Percentiles rank a stretch among this genome's conserved stretches.
phyloP scores from a whole-genome alignment of 92 coral and sea anemone genomes.

The Chrysogorgia sp. region DNA sequence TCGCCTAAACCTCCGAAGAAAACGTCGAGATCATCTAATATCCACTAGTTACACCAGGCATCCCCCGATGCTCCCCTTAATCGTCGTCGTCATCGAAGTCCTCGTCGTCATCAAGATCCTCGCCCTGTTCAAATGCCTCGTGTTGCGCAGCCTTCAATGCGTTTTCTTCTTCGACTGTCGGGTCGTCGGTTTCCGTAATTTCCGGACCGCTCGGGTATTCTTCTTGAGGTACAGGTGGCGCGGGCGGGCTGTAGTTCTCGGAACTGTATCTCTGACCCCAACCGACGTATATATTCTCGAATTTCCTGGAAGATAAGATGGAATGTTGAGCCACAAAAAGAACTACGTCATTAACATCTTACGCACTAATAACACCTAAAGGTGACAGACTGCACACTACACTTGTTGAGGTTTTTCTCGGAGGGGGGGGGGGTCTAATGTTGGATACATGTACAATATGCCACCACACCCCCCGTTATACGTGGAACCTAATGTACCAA shows the following conservation, averaged over 20 bases:
- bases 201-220: constrained; percentile 98
- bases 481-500: constrained; percentile 23
- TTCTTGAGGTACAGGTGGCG: constrained; percentile 97
- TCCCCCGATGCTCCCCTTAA: constrained; percentile 9
- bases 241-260: constrained; percentile 99
- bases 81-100: constrained; percentile 90
- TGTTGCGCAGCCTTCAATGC: constrained; percentile 98
- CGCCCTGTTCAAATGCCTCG: constrained; percentile 89
- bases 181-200: constrained; percentile 96
- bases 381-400: too few species aligned
- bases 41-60: too few species aligned
- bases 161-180: constrained; percentile 97
- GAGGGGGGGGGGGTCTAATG: too few species aligned
- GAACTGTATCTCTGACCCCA: constrained; percentile 97
- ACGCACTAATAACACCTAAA: too few species aligned
- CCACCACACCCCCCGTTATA: too few species aligned
- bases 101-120: constrained; percentile 91
- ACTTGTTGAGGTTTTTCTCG: too few species aligned
- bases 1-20: too few species aligned
- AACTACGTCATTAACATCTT: not conserved
- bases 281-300: constrained; percentile 95
- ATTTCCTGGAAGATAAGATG: constrained; percentile 65
- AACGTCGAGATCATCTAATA: too few species aligned
- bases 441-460: too few species aligned
- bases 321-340: not conserved